phyloP scores from a whole-genome alignment of 2,888 invertebrate species.

The Congeria kusceri region DNA sequence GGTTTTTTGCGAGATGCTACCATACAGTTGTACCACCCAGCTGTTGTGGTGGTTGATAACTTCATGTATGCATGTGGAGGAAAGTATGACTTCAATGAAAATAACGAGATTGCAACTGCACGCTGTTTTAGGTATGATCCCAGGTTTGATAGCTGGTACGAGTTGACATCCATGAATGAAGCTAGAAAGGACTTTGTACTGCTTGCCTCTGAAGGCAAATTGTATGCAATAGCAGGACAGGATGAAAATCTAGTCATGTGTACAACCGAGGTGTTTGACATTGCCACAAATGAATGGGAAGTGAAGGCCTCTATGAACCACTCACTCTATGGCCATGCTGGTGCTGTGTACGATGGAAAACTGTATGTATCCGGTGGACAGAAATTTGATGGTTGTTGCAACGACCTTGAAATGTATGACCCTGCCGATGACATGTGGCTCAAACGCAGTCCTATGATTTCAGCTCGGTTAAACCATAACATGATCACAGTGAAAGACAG shows the following conservation, averaged over 20 bases:
- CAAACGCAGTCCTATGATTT: constrained; percentile 79
- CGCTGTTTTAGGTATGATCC: constrained; percentile 85
- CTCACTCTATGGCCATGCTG: constrained; percentile 83
- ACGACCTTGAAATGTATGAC: constrained; percentile 78
- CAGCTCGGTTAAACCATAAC: constrained; percentile 81
- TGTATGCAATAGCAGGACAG: constrained; percentile 83
- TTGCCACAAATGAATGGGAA: constrained; percentile 83
- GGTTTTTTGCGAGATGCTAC: constrained; percentile 81
- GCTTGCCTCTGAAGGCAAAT: constrained; percentile 73
- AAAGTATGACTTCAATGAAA: constrained; percentile 83
- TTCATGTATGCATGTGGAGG: constrained; percentile 85
- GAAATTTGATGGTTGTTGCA: constrained; percentile 82
- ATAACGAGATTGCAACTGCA: constrained; percentile 84
- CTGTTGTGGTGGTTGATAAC: constrained; percentile 83
- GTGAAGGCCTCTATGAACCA: constrained; percentile 78
- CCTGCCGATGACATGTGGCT: constrained; percentile 80
- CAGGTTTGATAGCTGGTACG: constrained; percentile 83
- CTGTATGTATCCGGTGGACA: constrained; percentile 84
- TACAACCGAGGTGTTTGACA: constrained; percentile 82
- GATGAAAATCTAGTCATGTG: constrained; percentile 85
- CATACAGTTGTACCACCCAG: constrained; percentile 83
- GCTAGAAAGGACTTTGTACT: constrained; percentile 84
- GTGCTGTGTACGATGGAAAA: constrained; percentile 75
- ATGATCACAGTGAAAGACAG: constrained; percentile 78
- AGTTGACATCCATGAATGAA: constrained; percentile 84